Percentiles rank a stretch among this genome's conserved stretches.
Evolutionary conservation across 2,888 invertebrate species (phyloP).

Genomic region (Drosophila parthenogenetica): DNA sequence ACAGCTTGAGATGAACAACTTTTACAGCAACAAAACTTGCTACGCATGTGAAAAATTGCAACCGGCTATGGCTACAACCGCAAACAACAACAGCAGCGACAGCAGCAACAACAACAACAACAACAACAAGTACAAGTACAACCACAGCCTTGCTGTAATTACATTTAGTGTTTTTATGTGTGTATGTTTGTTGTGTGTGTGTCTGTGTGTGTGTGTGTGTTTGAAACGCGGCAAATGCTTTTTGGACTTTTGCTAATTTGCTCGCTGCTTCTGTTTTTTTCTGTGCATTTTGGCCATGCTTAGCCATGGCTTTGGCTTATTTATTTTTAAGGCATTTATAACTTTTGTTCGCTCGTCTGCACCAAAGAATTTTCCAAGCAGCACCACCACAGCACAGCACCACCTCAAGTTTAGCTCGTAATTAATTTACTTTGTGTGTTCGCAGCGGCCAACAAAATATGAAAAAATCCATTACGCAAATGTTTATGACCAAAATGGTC

Average conservation of each 20-base stretch:
- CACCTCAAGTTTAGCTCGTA: conserved; percentile 63
- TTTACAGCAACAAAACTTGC: conserved; percentile 74
- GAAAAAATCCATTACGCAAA: conserved; percentile 82
- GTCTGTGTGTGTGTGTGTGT: conserved; percentile 32
- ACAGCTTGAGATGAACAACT: conserved; percentile 63
- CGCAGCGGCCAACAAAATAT: conserved; percentile 74
- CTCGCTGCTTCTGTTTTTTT: conserved; percentile 73
- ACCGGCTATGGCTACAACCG: conserved; percentile 54
- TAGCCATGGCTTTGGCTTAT: conserved; percentile 63
- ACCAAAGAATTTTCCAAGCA: conserved; percentile 62
- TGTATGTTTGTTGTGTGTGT: neutral
- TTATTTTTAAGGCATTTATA: conserved; percentile 76
- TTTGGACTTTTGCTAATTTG: conserved; percentile 75
- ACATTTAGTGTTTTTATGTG: conserved; percentile 54
- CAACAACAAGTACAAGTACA: conserved; percentile 34
- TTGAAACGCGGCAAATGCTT: conserved; percentile 62
- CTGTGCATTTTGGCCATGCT: conserved; percentile 60
- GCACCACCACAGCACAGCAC: conserved; percentile 13
- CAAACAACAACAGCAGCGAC: conserved; percentile 50
- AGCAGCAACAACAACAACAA: conserved; percentile 47
- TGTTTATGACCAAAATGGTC: conserved; percentile 81
- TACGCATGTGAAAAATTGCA: conserved; percentile 81
- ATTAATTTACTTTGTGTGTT: conserved; percentile 81
- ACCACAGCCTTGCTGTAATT: conserved; percentile 69
- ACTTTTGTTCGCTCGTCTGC: conserved; percentile 37